Conservation (phyloP, 1,140 invertebrate genomes). For the Trachymyrmex septentrionalis region DNA sequence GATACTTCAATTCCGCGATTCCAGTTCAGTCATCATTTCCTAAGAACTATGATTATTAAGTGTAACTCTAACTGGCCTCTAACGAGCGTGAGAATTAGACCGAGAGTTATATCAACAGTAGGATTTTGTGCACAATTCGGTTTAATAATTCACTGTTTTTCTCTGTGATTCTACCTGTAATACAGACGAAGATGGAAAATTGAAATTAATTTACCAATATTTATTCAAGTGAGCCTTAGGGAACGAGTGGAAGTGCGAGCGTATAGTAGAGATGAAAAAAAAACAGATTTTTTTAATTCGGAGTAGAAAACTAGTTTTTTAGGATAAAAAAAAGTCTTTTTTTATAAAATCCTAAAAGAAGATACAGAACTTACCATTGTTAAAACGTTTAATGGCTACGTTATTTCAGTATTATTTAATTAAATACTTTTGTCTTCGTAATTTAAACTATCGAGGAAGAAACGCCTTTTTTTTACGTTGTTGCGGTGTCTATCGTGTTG, state of each 20-base stretch:
- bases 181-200: not conserved
- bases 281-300: no score
- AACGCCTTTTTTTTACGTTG: no score
- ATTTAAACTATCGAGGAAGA: no score
- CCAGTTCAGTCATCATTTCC: not conserved
- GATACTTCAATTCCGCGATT: conserved; percentile 23
- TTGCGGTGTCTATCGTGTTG: no score
- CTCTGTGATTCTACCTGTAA: not conserved
- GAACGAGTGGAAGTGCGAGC: not conserved
- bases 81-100: conserved; percentile 6
- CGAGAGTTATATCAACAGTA: conserved; percentile 28
- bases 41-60: not conserved
- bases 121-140: conserved; percentile 24
- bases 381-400: no score
- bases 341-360: no score
- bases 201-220: conserved; percentile 17
- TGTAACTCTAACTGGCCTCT: conserved; percentile 23
- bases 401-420: no score
- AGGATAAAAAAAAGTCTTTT: no score
- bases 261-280: not conserved
- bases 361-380: no score
- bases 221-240: not conserved
- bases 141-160: conserved; percentile 30
- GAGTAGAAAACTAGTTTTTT: no score
- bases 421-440: no score